Evolutionary conservation across 2,797 vertebrate genomes (phyloP).

Genomic region (Sebastes cheni): DNA sequence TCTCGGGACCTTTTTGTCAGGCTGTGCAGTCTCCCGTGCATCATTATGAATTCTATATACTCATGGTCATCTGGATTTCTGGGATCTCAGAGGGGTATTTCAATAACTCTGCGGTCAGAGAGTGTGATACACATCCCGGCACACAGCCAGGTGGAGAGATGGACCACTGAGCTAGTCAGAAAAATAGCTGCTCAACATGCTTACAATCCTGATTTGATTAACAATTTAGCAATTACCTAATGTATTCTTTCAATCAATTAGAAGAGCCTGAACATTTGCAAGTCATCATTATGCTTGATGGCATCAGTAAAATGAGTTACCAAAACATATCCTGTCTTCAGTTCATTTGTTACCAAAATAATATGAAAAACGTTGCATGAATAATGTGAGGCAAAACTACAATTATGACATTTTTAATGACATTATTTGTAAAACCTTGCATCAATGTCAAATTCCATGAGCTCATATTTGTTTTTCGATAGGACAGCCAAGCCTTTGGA

Average conservation of each 20-base stretch:
- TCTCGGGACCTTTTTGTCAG: conserved; percentile 9
- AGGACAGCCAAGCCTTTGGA: conserved; percentile 61
- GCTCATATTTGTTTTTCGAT: conserved; percentile 55
- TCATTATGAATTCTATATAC: conserved; percentile 11
- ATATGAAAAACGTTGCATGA: not conserved
- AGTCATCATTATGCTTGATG: conserved; percentile 22
- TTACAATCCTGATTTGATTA: conserved; percentile 50
- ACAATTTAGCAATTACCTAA: conserved; percentile 58
- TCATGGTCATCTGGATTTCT: conserved; percentile 33
- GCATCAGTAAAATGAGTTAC: conserved; percentile 5
- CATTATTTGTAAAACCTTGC: conserved; percentile 78
- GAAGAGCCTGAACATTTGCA: conserved; percentile 37
- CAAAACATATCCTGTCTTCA: not conserved
- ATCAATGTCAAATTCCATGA: conserved; percentile 70
- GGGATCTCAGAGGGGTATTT: conserved; percentile 11
- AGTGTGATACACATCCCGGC: not conserved
- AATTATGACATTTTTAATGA: conserved; percentile 77
- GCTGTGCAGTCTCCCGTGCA: conserved; percentile 7
- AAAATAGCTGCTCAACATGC: conserved; percentile 32
- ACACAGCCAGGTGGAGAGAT: conserved; percentile 5
- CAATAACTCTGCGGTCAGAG: conserved; percentile 1
- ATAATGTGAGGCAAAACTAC: conserved; percentile 54
- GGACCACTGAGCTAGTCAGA: not conserved
- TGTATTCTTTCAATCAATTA: conserved; percentile 61
- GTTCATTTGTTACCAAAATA: not conserved